Base-by-base conservation (phyloP, 2,888 invertebrate genomes). In the Octodonta nipae region DNA sequence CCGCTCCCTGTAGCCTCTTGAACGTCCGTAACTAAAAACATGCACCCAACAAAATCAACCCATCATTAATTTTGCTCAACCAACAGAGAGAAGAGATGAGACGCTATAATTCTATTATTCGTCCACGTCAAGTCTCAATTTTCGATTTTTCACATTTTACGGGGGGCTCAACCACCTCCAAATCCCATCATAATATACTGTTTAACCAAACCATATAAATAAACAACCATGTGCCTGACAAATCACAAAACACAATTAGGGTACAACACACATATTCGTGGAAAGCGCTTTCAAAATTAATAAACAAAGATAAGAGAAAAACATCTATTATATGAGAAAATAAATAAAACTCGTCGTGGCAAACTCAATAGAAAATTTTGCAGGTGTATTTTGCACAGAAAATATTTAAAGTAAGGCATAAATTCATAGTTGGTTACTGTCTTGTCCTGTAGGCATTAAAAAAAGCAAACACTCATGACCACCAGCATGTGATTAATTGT, bases 181-280 rank as follows among this genome's bases (percentile, higher is more conserved):
- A 30, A 7, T n/a, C 13, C 17, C 30, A 20, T 30, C 57, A 56
- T 41, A 38, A 34, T 55, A 47, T 55, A 58, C 47, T 55, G 55
- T 54, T 52, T 54, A 57, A 61, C 60, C 61, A 61, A 60, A 61
- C 60, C 62, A 62, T 60, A 54, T 55, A 58, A 58, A 58, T 58
- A 39, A 41, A 43, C 41, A 43, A 58, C 62, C 61, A 61, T 61
- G 58, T 59, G 61, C 62, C 61, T 61, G 61, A 61, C 60, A 61
- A 61, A 61, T 55, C 61, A 61, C 58, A 61, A 60, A 61, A 61
- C 57, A 57, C 54, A 59, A 60, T 55, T 55, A 55, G 54, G 45
- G 13, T 14, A 28, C 24, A 8, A 6, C 7, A 33, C 10, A 17
- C 20, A 30, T 5, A 5, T 13, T 10, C n/a, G 17, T 30, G 13